These are phyloP conservation scores for Polymixis flavicincta DNA, from an alignment of 2,888 invertebrate genomes.

Conservation along the genomic window DNA sequence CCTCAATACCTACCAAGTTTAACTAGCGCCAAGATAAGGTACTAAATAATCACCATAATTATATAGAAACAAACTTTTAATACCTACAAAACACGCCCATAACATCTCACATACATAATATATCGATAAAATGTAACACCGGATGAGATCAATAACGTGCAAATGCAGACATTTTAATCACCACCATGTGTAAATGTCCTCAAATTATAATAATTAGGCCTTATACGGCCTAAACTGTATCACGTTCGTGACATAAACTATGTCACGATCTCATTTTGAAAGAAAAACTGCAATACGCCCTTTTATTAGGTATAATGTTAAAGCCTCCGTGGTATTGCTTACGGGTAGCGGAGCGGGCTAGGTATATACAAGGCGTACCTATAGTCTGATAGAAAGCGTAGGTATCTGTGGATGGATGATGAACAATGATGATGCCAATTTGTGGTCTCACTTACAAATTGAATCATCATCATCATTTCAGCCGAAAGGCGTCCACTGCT, in stretches of 20 bases:
- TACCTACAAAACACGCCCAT: slow-evolving; percentile 4
- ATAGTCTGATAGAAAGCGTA: neutral
- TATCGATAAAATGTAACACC: slow-evolving; percentile 26
- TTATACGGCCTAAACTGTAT: slow-evolving; percentile 58
- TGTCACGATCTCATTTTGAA: slow-evolving; percentile 37
- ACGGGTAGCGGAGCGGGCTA: slow-evolving; percentile 13
- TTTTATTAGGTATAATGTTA: slow-evolving; percentile 18
- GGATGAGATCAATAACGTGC: slow-evolving; percentile 65
- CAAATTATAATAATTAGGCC: slow-evolving; percentile 64
- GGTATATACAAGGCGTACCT: too few relatives aligned
- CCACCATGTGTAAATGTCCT: slow-evolving; percentile 57
- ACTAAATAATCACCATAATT: slow-evolving; percentile 7
- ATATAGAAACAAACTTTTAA: neutral
- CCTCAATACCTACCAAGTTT: neutral
- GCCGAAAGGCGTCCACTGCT: too few relatives aligned
- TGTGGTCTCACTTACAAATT: neutral
- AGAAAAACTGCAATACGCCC: slow-evolving; percentile 48
- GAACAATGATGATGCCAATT: too few relatives aligned
- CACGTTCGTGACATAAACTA: slow-evolving; percentile 62
- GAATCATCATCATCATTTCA: too few relatives aligned
- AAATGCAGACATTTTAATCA: slow-evolving; percentile 38
- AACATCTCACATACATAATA: slow-evolving; percentile 23
- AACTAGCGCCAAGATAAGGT: neutral
- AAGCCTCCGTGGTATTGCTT: neutral
- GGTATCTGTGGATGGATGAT: neutral